phyloP scores from a whole-genome alignment of 2,797 vertebrate genomes.

The Ara ararauna region DNA sequence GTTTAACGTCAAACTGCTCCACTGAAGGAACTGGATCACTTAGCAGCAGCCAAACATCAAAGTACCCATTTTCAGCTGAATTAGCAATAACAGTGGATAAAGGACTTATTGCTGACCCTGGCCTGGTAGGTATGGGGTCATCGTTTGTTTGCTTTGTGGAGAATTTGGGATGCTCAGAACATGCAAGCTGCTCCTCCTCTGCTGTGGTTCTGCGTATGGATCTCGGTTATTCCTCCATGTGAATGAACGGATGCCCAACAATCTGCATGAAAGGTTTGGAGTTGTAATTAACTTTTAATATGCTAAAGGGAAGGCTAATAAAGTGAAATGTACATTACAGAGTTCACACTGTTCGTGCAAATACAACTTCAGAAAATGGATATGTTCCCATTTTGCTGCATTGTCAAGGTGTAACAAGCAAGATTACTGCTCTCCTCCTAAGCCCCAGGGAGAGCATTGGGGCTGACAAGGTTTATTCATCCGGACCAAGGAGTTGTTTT shows the following conservation, averaged over 20 bases:
- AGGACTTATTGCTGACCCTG: neutral
- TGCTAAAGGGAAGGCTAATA: neutral
- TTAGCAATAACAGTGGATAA: neutral
- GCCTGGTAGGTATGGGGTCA: neutral
- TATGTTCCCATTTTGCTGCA: neutral
- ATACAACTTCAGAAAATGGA: neutral
- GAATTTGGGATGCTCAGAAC: neutral
- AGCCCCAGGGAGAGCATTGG: neutral
- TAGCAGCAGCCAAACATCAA: neutral
- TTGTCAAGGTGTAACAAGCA: neutral
- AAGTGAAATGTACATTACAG: neutral
- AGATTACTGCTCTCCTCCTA: neutral
- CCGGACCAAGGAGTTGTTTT: neutral
- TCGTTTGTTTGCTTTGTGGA: neutral
- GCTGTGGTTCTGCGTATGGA: fast-evolving
- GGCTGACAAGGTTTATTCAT: neutral
- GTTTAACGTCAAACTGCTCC: neutral
- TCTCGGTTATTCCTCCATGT: fast-evolving
- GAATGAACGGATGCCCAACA: neutral
- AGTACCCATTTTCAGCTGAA: fast-evolving
- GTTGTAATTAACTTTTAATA: neutral
- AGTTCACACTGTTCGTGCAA: neutral
- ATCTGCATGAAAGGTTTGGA: neutral
- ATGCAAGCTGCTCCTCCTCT: neutral
- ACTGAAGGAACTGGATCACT: neutral